phyloP scores from a whole-genome alignment of 2,888 invertebrate genomes.

The Mesorhabditis spiculigera region DNA sequence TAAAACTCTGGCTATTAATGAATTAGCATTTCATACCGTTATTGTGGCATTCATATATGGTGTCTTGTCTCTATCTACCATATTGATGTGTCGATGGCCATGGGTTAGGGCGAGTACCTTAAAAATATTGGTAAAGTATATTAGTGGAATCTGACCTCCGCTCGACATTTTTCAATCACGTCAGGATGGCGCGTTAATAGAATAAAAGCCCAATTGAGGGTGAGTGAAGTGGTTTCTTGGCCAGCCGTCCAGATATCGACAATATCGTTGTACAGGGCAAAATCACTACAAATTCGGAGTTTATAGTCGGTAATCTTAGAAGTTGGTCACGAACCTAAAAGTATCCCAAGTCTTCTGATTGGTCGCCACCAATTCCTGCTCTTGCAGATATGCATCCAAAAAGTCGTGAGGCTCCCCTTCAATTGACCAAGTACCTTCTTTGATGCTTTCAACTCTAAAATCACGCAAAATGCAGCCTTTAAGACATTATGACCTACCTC shows the following conservation, averaged over 20 bases:
- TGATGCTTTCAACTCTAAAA: not conserved
- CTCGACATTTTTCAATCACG: not conserved
- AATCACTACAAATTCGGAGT: not conserved
- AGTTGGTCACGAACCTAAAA: too few relatives aligned
- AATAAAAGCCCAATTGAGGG: conserved; percentile 1
- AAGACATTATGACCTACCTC: not conserved
- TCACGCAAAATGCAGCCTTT: not conserved
- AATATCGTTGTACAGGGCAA: not conserved
- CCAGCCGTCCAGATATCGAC: not conserved
- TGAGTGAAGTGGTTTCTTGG: conserved; percentile 1
- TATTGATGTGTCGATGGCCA: not conserved
- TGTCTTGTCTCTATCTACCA: not conserved
- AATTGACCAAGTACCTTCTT: not conserved
- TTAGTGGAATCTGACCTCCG: not conserved
- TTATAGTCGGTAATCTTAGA: too few relatives aligned
- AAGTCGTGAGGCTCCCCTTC: not conserved
- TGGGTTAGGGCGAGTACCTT: not conserved
- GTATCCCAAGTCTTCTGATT: not conserved
- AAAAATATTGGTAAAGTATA: too few relatives aligned
- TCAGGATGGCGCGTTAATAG: not conserved
- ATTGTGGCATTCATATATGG: conserved; percentile 4
- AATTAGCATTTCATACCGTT: not conserved
- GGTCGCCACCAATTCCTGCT: not conserved
- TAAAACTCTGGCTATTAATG: not conserved
- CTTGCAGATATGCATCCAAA: not conserved